Conservation (phyloP, 2,797 vertebrate species). For the Hemibagrus guttatus region DNA sequence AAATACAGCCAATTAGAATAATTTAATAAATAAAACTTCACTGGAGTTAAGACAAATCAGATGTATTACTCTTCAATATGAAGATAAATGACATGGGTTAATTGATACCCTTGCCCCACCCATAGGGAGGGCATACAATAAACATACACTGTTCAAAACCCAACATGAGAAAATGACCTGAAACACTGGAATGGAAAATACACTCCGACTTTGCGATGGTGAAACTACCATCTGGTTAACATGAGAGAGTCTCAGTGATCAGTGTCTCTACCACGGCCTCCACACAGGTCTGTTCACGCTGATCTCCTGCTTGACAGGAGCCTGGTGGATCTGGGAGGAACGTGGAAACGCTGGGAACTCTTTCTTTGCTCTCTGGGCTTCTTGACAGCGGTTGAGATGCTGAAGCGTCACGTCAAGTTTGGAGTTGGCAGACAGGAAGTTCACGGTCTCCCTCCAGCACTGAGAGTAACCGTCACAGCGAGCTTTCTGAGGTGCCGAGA, state of each 20-base stretch:
- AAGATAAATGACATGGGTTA: conserved; percentile 34
- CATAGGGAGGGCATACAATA: conserved; percentile 32
- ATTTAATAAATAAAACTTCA: conserved; percentile 47
- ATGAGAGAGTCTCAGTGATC: conserved; percentile 31
- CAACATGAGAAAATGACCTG: conserved; percentile 31
- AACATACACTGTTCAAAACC: not conserved
- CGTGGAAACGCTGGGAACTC: conserved; percentile 43
- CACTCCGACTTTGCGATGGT: conserved; percentile 39
- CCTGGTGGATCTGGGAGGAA: conserved; percentile 48
- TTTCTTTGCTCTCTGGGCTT: conserved; percentile 42
- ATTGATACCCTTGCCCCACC: conserved; percentile 3
- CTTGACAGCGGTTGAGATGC: conserved; percentile 45
- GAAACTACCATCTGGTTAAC: conserved; percentile 54
- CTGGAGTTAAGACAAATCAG: conserved; percentile 42
- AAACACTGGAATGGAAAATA: conserved; percentile 10
- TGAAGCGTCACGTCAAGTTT: conserved; percentile 58
- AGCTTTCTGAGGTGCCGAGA: conserved; percentile 56
- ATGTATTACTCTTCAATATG: conserved; percentile 40
- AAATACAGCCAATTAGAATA: not conserved
- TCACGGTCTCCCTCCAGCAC: conserved; percentile 72
- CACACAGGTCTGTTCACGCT: conserved; percentile 53
- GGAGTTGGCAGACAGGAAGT: conserved; percentile 71
- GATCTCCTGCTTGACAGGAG: conserved; percentile 56
- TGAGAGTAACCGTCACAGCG: conserved; percentile 73
- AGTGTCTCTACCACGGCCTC: conserved; percentile 65